Evolutionary conservation across 1,140 invertebrate genomes (phyloP).

Genomic region (Lepidurus packardi): DNA sequence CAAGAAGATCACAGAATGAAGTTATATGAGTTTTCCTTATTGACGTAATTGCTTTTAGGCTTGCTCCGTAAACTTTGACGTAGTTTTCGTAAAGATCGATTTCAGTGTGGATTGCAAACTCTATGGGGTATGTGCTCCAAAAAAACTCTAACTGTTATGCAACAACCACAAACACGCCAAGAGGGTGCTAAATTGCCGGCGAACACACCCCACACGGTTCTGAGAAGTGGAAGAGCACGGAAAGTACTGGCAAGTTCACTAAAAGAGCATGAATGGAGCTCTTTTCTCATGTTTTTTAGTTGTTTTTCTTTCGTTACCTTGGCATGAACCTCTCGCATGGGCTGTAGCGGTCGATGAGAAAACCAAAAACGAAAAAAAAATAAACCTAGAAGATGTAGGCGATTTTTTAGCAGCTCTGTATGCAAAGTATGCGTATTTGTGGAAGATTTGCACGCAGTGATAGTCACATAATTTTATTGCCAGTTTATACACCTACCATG

Average conservation of each 20-base stretch:
- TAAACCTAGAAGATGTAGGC: background rate
- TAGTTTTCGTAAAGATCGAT: background rate
- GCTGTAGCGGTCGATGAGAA: background rate
- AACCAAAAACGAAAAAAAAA: background rate
- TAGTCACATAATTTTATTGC: background rate
- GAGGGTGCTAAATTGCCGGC: background rate
- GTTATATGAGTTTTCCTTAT: background rate
- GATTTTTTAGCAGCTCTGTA: background rate
- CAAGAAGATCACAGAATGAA: background rate
- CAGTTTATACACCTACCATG: conserved; percentile 7
- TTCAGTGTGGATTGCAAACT: background rate
- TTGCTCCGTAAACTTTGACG: background rate
- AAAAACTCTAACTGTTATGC: background rate
- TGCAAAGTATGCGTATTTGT: no score
- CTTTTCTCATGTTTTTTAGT: background rate
- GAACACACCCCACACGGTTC: background rate
- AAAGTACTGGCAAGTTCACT: background rate
- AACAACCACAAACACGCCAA: background rate
- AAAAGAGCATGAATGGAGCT: background rate
- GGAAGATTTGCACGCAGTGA: background rate
- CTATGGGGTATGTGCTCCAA: background rate
- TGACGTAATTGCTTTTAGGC: background rate
- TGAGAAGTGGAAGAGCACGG: background rate
- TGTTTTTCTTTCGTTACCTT: background rate
- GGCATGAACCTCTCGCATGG: background rate